Evolutionary conservation across 2,113 vertebrate species (phyloP).

Genomic region (Maccullochella peelii): DNA sequence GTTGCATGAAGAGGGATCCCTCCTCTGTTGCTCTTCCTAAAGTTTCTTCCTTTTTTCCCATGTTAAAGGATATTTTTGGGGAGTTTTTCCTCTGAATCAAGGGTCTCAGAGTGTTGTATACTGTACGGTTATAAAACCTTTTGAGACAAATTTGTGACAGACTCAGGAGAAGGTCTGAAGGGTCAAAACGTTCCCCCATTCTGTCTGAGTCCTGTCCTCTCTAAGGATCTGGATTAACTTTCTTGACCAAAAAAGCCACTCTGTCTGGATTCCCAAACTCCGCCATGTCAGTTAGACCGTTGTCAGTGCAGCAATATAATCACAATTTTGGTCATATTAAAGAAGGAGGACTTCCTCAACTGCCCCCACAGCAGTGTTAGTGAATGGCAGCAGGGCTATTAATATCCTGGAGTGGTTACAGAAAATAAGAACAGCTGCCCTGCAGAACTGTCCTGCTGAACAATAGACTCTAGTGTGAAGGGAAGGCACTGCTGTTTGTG

Average conservation of each 20-base stretch:
- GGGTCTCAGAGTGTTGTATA: background rate
- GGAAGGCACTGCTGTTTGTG: slow-evolving; percentile 47
- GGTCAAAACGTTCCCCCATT: background rate
- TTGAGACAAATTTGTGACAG: background rate
- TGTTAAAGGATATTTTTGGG: background rate
- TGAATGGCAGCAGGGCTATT: slow-evolving; percentile 49
- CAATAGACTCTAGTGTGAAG: slow-evolving; percentile 65
- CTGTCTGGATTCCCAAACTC: background rate
- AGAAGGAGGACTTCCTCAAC: slow-evolving; percentile 56
- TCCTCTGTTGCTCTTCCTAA: background rate
- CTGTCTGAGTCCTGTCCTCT: too few species aligned
- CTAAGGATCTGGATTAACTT: background rate
- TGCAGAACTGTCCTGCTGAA: slow-evolving; percentile 59
- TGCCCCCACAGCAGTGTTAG: slow-evolving; percentile 35
- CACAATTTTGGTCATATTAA: slow-evolving; percentile 9
- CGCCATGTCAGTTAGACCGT: slow-evolving; percentile 9
- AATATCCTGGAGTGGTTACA: slow-evolving; percentile 54
- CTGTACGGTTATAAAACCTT: background rate
- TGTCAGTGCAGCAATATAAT: background rate
- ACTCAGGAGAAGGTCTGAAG: background rate
- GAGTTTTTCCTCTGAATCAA: background rate
- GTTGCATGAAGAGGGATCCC: background rate
- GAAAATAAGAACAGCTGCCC: slow-evolving; percentile 67
- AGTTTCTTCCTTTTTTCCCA: background rate
- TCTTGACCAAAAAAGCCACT: background rate